Percentiles rank a stretch among this genome's conserved stretches.
phyloP scores from a whole-genome alignment of 2,797 vertebrate species.

The Naso thynnoides region DNA sequence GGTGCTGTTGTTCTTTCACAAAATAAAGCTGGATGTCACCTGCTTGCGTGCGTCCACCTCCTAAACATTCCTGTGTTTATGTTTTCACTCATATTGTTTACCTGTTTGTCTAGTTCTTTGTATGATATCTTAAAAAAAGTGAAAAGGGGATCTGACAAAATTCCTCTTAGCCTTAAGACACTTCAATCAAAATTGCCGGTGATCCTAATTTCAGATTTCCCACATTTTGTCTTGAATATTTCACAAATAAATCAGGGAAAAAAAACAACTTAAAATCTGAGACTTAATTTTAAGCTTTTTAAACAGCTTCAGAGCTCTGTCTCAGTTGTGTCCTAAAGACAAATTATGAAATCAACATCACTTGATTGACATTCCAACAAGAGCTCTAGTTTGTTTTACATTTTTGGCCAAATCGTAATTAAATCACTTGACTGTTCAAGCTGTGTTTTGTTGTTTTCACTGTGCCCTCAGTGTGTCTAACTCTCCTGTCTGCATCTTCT shows the following conservation, averaged over 20 bases:
- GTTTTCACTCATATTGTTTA: slow-evolving; percentile 30
- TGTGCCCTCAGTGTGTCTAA: slow-evolving; percentile 67
- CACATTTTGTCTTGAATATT: background rate
- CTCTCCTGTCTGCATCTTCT: slow-evolving; percentile 80
- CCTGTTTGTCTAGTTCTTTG: slow-evolving; percentile 38
- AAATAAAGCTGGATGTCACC: background rate
- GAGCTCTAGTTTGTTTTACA: background rate
- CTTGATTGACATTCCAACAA: background rate
- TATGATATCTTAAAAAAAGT: background rate
- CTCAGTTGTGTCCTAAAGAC: background rate
- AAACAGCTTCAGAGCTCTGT: background rate
- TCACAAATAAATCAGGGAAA: background rate
- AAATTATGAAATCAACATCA: background rate
- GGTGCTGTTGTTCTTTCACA: background rate
- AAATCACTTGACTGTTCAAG: slow-evolving; percentile 7
- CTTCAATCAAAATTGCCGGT: background rate
- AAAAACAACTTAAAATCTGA: background rate
- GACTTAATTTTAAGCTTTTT: background rate
- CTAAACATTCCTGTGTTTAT: slow-evolving; percentile 28
- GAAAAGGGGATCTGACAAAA: background rate
- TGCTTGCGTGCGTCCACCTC: slow-evolving; percentile 32
- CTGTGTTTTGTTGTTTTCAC: slow-evolving; percentile 35
- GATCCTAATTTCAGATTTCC: background rate
- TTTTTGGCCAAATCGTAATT: background rate
- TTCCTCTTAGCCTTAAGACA: background rate